phyloP scores from a whole-genome alignment of 2,888 invertebrate species.

The Cheilosia grossa region DNA sequence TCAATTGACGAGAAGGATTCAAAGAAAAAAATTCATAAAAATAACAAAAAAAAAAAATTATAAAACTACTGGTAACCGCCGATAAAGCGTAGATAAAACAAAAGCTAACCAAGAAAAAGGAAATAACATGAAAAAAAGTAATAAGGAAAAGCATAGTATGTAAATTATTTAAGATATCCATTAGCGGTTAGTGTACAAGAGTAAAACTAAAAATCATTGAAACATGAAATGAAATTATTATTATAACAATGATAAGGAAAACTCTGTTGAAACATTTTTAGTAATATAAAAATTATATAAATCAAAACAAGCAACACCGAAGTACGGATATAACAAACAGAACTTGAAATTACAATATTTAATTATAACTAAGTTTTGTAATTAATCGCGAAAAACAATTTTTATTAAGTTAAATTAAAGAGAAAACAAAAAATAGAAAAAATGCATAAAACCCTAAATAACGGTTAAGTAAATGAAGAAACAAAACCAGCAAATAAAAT shows the following conservation, averaged over 20 bases:
- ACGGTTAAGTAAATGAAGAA: constrained; percentile 60
- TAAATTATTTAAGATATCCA: constrained; percentile 71
- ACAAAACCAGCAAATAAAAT: constrained; percentile 42
- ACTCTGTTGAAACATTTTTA: constrained; percentile 69
- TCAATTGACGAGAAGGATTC: constrained; percentile 44
- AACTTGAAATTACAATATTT: constrained; percentile 56
- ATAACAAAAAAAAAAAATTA: constrained; percentile 15
- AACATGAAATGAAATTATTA: constrained; percentile 68
- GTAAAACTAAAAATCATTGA: constrained; percentile 17
- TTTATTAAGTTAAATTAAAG: constrained; percentile 77
- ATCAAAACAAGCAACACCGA: constrained; percentile 46
- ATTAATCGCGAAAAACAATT: constrained; percentile 75
- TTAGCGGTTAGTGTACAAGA: constrained; percentile 54
- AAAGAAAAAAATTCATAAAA: constrained; percentile 26
- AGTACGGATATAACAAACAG: constrained; percentile 50
- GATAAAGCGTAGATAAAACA: constrained; percentile 30
- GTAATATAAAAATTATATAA: constrained; percentile 44
- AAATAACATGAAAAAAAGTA: constrained; percentile 36
- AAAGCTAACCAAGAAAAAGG: constrained; percentile 29
- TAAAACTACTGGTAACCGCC: constrained; percentile 37
- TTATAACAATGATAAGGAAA: constrained; percentile 42
- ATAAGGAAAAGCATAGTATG: constrained; percentile 41
- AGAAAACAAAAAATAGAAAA: constrained; percentile 72
- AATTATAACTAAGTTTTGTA: constrained; percentile 78
- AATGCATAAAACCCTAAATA: constrained; percentile 65